Evolutionary conservation across 2,888 invertebrate genomes (phyloP).

Genomic region (Phyllotreta cruciferae): DNA sequence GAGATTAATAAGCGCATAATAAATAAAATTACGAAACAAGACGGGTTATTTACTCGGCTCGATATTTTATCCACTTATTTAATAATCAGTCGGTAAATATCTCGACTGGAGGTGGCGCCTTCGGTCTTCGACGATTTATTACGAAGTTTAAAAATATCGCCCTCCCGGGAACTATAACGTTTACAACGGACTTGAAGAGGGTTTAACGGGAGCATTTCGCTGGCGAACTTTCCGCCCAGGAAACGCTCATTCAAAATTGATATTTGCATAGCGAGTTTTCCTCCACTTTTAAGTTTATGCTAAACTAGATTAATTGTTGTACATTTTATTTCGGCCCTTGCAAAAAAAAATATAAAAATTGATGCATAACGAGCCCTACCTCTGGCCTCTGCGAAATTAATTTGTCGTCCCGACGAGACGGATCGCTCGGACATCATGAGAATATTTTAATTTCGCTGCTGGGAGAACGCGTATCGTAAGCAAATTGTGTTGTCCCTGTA

Average conservation of each 20-base stretch:
- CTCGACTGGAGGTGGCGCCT: slow-evolving; percentile 2
- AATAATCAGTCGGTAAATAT: slow-evolving; percentile 26
- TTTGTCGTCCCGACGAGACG: slow-evolving; percentile 13
- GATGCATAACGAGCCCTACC: background rate
- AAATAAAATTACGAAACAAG: no score
- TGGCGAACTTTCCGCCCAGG: no score
- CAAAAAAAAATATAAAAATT: slow-evolving; percentile 1
- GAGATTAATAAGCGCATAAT: no score
- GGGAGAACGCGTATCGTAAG: slow-evolving; percentile 16
- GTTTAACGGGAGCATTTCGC: slow-evolving; percentile 6
- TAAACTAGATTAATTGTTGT: background rate
- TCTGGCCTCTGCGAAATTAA: background rate
- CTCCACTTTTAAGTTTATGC: background rate
- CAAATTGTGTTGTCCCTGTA: slow-evolving; percentile 20
- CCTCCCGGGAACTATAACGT: slow-evolving; percentile 14
- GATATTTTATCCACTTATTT: slow-evolving; percentile 19
- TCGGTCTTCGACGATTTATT: slow-evolving; percentile 22
- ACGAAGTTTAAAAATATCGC: slow-evolving; percentile 25
- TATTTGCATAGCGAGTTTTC: background rate
- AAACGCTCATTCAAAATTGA: no score
- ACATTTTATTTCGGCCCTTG: background rate
- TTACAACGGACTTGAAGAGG: slow-evolving; percentile 22
- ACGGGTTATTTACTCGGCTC: background rate
- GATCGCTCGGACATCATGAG: slow-evolving; percentile 26
- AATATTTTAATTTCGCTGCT: slow-evolving; percentile 27